Base-by-base conservation (phyloP, 2,797 vertebrate species). In the Hylomyscus alleni region DNA sequence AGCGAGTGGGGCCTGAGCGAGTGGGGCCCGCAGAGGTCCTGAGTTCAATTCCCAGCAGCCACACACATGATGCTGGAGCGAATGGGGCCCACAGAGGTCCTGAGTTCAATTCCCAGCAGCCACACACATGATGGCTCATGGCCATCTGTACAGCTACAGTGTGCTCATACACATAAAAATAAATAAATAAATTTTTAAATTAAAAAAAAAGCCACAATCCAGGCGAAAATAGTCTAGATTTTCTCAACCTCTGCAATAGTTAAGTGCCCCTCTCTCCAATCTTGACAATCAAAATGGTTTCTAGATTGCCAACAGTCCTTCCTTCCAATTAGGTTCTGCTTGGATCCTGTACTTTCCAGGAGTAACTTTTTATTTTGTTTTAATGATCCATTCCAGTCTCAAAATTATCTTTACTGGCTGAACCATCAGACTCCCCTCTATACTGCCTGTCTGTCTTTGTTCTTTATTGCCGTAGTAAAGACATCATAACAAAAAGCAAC, bases 281-380 rank as follows among this genome's bases (percentile, higher is more conserved):
- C 11, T 0, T 50, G 76, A 76, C 58, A 14, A 54, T 62, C 83
- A 77, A 44, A 10, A 90, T 52, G 58, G 52, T 75, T 80, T 92
- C n/a, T 81, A 78, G 62, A 86, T n/a, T 83, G 75, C 60, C 75
- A 56, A 2, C n/a, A 31, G 83, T 75, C 13, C 69, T 14, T 77
- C 24, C 8, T 60, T 92, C 78, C 60, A 17, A 6, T 72, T 52
- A 31, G 54, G 44, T 31, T 34, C 56, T 65, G 9, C 76, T 67
- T 52, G 67, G 22, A 73, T 60, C 31, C 40, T 17, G 0, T 34
- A 13, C 87, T 95, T 92, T 89, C 47, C 44, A 47, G 67, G 83
- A 95, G 47, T n/a, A 83, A 91, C 69, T 73, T 86, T 54, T 92
- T n/a, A 44, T 85, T 50, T 85, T 50, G 44, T n/a, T 69, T 80